These are phyloP conservation scores for Morone chrysops DNA, from an alignment of 2,113 vertebrate genomes.

Conservation along the genomic window DNA sequence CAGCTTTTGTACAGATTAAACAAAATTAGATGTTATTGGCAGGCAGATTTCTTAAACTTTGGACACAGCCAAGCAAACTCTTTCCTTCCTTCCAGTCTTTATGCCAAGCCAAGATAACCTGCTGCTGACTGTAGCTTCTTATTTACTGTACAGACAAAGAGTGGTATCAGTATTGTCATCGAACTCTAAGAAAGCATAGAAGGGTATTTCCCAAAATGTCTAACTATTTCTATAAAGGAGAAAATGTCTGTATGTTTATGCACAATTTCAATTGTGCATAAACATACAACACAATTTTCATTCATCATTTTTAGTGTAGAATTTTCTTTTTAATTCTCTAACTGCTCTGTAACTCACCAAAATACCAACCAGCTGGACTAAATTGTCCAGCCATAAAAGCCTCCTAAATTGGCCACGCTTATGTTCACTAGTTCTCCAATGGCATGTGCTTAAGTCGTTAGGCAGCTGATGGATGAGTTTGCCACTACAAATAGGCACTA, in stretches of 20 bases:
- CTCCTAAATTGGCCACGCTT: constrained; percentile 15
- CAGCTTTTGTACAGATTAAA: no score
- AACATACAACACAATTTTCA: no score
- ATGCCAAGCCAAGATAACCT: neutral
- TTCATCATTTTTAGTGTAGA: neutral
- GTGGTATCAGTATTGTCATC: neutral
- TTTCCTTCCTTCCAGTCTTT: neutral
- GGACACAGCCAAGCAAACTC: neutral
- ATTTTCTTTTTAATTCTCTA: neutral
- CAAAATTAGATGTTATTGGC: neutral
- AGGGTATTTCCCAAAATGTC: neutral
- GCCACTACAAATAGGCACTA: constrained; percentile 82
- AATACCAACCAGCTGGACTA: neutral
- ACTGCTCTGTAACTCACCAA: neutral
- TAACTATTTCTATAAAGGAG: neutral
- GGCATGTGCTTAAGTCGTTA: constrained; percentile 70
- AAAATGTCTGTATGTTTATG: neutral
- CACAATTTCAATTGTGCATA: no score
- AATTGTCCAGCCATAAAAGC: neutral
- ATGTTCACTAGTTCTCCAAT: constrained; percentile 45
- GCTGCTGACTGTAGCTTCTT: neutral
- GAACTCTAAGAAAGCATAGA: neutral
- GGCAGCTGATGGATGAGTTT: constrained; percentile 71
- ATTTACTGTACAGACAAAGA: neutral
- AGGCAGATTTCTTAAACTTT: neutral